These are phyloP conservation scores for Fukomys damarensis DNA, from an alignment of 2,113 vertebrate species.

Conservation along the genomic window DNA sequence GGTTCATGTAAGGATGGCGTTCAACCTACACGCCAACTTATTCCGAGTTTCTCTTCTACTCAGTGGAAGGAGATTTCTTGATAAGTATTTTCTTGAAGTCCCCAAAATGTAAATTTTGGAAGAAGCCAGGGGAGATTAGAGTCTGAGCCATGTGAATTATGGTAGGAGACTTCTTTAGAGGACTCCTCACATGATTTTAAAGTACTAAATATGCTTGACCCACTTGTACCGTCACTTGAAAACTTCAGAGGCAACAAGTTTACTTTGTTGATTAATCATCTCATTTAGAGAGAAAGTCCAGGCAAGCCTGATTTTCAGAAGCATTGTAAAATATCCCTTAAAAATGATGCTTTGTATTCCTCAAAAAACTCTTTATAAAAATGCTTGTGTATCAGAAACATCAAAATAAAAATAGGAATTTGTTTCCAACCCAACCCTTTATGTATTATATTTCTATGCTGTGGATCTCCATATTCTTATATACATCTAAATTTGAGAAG, in stretches of 20 bases:
- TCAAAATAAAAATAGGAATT: neutral
- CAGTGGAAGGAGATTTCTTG: neutral
- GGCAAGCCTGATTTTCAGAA: neutral
- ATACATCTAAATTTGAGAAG: neutral
- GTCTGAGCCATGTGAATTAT: neutral
- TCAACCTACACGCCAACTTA: neutral
- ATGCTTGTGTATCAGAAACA: neutral
- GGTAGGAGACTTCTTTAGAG: neutral
- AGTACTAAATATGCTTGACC: neutral
- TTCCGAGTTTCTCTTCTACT: conserved; percentile 31
- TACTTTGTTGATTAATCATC: neutral
- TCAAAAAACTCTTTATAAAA: conserved; percentile 37
- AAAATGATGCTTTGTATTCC: neutral
- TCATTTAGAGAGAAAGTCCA: neutral
- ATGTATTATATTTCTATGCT: conserved; percentile 16
- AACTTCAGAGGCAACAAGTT: neutral
- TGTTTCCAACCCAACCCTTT: neutral
- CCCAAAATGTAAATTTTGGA: neutral
- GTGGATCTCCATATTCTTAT: neutral
- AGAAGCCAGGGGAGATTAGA: neutral
- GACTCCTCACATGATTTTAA: neutral
- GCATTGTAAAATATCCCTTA: neutral
- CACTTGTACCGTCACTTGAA: neutral
- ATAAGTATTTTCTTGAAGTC: neutral
- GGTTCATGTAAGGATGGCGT: neutral